These are phyloP conservation scores for Sycophila texana DNA, from an alignment of 2,888 invertebrate species.

Conservation along the genomic window DNA sequence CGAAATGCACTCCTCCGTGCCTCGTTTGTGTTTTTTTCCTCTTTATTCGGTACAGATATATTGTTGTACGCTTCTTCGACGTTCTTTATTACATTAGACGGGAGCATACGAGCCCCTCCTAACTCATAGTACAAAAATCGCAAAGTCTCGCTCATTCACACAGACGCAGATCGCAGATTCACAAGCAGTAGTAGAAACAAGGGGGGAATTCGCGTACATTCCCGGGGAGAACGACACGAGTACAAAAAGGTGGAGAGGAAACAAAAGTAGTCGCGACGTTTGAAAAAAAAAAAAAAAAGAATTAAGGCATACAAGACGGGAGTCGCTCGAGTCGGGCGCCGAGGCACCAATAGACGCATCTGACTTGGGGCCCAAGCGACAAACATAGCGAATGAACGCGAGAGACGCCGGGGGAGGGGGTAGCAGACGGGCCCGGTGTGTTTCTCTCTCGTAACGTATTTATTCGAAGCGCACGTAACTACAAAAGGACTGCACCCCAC, in stretches of 20 bases:
- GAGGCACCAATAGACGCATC: conserved; percentile 39
- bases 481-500: conserved; percentile 70
- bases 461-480: conserved; percentile 72
- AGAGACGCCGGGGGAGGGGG: not conserved
- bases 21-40: not conserved
- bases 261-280: conserved; percentile 18
- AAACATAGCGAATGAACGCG: conserved; percentile 17
- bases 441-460: conserved; percentile 73
- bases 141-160: conserved; percentile 31
- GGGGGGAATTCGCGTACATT: too few species aligned
- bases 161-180: conserved; percentile 7
- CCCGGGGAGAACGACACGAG: not conserved
- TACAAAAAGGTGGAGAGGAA: conserved; percentile 19
- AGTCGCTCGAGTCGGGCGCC: conserved; percentile 37
- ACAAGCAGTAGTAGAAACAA: not conserved
- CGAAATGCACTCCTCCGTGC: not conserved
- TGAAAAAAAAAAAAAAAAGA: conserved; percentile 20
- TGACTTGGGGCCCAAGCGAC: conserved; percentile 49
- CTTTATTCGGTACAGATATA: not conserved
- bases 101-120: not conserved
- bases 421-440: conserved; percentile 68
- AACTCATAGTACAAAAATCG: conserved; percentile 3
- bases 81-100: too few species aligned
- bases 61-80: too few species aligned
- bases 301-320: not conserved